phyloP scores from a whole-genome alignment of 2,797 vertebrate species.

The Cyprinella venusta region DNA sequence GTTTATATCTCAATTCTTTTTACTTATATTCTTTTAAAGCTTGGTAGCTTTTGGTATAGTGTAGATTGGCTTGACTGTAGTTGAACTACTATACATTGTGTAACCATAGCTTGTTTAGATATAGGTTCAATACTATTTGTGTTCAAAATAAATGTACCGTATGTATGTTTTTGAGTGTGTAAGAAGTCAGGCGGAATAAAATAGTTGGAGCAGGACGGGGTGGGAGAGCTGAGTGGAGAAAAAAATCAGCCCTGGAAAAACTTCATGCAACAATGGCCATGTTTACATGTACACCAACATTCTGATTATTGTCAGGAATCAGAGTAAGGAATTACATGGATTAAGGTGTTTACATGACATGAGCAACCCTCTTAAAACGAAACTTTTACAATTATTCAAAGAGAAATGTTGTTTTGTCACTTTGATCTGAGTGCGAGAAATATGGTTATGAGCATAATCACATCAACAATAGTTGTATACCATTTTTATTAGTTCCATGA shows the following conservation, averaged over 20 bases:
- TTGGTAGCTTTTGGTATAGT: neutral
- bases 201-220: neutral
- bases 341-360: constrained; percentile 9
- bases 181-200: constrained; percentile 6
- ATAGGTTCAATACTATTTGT: neutral
- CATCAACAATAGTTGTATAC: neutral
- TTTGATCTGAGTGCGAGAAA: neutral
- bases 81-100: neutral
- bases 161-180: neutral
- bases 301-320: neutral
- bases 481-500: neutral
- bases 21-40: neutral
- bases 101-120: no score
- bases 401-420: neutral
- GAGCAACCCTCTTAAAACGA: neutral
- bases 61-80: neutral
- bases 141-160: neutral
- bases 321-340: neutral
- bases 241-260: constrained; percentile 4
- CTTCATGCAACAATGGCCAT: constrained; percentile 3
- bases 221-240: neutral
- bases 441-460: neutral
- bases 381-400: neutral
- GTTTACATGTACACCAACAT: constrained; percentile 20
- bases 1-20: neutral